Conservation (phyloP, 2,113 vertebrate genomes). For the Seriola aureovittata region DNA sequence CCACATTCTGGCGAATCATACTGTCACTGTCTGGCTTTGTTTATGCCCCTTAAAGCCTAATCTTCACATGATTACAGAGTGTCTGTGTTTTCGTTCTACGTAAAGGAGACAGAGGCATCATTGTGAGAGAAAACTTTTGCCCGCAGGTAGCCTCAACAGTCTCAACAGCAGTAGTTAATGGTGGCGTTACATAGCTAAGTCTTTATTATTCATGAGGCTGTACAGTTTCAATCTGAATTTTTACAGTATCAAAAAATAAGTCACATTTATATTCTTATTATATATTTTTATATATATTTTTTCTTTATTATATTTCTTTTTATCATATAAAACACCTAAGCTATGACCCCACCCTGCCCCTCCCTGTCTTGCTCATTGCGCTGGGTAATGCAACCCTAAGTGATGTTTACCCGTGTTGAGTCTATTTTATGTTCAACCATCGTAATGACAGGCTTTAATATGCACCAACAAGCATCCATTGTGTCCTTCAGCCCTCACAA, state of each 20-base stretch:
- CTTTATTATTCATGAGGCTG: neutral
- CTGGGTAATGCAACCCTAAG: slow-evolving; percentile 42
- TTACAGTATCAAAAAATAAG: neutral
- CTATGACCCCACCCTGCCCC: neutral
- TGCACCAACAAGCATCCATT: slow-evolving; percentile 58
- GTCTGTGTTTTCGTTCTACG: slow-evolving; percentile 71
- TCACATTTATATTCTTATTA: neutral
- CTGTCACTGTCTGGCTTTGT: slow-evolving; percentile 71
- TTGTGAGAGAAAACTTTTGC: slow-evolving; percentile 43
- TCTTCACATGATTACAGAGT: slow-evolving; percentile 79
- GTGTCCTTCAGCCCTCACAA: slow-evolving; percentile 59
- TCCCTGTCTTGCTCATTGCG: slow-evolving; percentile 1
- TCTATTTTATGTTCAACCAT: slow-evolving; percentile 56
- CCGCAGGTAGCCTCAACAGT: slow-evolving; percentile 33
- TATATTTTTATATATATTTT: neutral
- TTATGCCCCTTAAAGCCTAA: slow-evolving; percentile 67
- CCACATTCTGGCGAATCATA: slow-evolving; percentile 58
- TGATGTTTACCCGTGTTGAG: slow-evolving; percentile 69
- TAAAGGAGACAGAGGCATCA: slow-evolving; percentile 64
- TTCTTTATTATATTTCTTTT: neutral
- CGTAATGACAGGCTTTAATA: slow-evolving; percentile 64
- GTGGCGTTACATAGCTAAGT: neutral
- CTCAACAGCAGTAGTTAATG: neutral
- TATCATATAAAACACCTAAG: neutral
- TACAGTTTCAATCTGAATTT: neutral